Base-by-base conservation (phyloP, 2,888 invertebrate species). In the Ametastegia equiseti region DNA sequence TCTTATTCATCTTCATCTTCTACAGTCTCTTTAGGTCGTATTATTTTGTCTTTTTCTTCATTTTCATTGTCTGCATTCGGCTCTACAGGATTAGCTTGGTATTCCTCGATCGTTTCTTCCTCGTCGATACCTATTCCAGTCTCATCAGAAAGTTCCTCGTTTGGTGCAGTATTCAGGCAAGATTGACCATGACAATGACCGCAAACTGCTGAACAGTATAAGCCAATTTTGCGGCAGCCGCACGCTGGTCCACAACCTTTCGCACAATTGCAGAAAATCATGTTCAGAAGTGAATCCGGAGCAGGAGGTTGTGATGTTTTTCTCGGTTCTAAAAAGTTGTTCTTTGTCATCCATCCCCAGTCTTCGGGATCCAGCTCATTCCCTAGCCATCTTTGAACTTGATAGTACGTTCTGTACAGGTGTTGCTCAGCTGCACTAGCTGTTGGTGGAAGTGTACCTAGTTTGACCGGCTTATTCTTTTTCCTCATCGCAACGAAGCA, bases 401-500 rank as follows among this genome's bases (percentile, higher is more conserved):
- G 85, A 78, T 83, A 84, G 69, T 85, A 85, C n/a, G 87, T 87
- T 81, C 86, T 85, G 50, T 88, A 87, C 75, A 87, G 82, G 81
- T 89, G 88, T 87, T 89, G 89, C 82, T 85, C 87, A 85, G 87
- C 87, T 82, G 42, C 42, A 9, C 42, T 9, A 9, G 9, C 5
- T 6, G 42, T 42, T 42, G 42, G 42, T 42, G 42, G 42, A 6
- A 42, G 9, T 42, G 9, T 11, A 50, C 88, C 88, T 60, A 89
- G 81, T 80, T 89, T 86, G 75, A 89, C 87, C 85, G 87, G 86
- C 88, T 86, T 89, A 86, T 88, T 86, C 60, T 86, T 84, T 84
- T 85, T 88, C 83, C 88, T 88, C 78, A 4, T 88, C 88, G 87
- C 84, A 87, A 85, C 88, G 87, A 88, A 88, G 87, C 87, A 86